These are phyloP conservation scores for Phyllostomus hastatus DNA, from an alignment of 2,113 vertebrate genomes.

Conservation along the genomic window DNA sequence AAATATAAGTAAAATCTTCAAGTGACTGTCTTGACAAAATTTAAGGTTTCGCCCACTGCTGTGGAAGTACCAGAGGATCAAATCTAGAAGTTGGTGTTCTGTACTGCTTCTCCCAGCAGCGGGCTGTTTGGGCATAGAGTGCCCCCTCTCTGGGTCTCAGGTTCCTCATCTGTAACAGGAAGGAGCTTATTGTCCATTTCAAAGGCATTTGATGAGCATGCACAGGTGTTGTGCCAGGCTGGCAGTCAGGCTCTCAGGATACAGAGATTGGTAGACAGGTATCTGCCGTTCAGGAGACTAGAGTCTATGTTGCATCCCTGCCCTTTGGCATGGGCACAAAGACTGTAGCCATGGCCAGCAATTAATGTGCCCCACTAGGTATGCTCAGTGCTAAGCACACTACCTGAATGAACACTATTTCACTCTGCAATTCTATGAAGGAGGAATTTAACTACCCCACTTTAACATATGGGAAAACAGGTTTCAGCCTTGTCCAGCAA, in stretches of 20 bases:
- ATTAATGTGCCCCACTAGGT: rapidly evolving
- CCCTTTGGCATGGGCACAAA: not conserved
- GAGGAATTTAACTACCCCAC: not conserved
- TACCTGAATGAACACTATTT: not conserved
- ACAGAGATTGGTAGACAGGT: not conserved
- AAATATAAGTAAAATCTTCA: not conserved
- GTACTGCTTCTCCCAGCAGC: not conserved
- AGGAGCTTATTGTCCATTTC: not conserved
- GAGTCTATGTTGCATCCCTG: not conserved
- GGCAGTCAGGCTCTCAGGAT: too few relatives aligned
- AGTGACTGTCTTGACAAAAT: not conserved
- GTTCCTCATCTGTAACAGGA: not conserved
- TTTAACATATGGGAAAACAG: not conserved
- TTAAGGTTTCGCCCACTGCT: not conserved
- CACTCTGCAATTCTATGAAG: not conserved
- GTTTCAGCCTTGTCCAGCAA: not conserved
- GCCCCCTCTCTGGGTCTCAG: not conserved
- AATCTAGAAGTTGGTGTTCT: not conserved
- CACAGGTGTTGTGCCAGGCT: not conserved
- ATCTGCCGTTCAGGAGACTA: not conserved
- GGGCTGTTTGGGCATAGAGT: not conserved
- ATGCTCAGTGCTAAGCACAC: not conserved
- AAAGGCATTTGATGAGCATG: not conserved
- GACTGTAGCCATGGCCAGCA: not conserved
- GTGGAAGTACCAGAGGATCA: not conserved